Evolutionary conservation across 2,888 invertebrate species (phyloP).

Genomic region (Acanthosepion lycidas): DNA sequence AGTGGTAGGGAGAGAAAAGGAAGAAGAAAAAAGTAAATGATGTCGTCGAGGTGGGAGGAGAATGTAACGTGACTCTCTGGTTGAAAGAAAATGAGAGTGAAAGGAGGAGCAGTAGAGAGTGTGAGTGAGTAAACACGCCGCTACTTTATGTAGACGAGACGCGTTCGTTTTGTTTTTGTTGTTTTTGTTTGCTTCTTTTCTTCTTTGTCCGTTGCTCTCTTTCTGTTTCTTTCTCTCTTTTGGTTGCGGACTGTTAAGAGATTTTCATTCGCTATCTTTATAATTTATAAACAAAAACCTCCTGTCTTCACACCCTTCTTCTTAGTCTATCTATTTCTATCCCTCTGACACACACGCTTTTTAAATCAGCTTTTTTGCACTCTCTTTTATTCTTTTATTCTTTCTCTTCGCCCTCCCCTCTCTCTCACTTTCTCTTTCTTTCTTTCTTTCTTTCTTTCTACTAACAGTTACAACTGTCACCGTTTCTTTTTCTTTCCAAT

Average conservation of each 20-base stretch:
- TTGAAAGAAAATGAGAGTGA: not conserved
- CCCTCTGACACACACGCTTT: not conserved
- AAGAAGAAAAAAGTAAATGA: not conserved
- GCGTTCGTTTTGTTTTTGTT: not conserved
- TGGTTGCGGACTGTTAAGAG: not conserved
- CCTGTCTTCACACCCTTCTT: not conserved
- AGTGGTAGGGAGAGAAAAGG: not conserved
- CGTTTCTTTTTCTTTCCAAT: not conserved
- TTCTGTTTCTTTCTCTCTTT: not conserved
- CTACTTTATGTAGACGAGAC: not conserved
- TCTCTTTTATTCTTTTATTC: not conserved
- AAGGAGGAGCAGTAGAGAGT: not conserved
- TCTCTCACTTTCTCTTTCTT: not conserved
- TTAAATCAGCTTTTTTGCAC: not conserved
- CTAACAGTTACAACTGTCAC: not conserved
- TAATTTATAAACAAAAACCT: too few species aligned
- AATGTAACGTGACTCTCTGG: not conserved
- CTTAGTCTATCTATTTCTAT: not conserved
- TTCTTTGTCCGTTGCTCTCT: not conserved
- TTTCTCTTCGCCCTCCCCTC: not conserved
- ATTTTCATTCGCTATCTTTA: too few species aligned
- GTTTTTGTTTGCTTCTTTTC: not conserved
- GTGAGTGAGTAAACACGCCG: not conserved
- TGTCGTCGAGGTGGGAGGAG: not conserved
- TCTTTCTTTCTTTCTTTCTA: not conserved